Percentiles rank a stretch among this genome's conserved stretches.
phyloP scores from a whole-genome alignment of 1,140 invertebrate species.

The Bombus waltoni region DNA sequence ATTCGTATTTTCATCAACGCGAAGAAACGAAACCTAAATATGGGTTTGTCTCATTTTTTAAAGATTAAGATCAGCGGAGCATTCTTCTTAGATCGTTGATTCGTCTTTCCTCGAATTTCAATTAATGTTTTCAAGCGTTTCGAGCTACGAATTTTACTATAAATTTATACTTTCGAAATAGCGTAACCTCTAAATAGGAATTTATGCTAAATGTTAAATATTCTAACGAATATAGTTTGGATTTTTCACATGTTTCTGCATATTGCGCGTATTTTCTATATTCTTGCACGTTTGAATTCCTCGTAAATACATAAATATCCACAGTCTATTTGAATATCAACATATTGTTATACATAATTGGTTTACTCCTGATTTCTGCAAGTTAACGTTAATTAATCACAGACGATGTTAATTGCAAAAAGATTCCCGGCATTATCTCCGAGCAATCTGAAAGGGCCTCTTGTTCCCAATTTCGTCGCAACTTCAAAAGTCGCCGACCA shows the following conservation, averaged over 20 bases:
- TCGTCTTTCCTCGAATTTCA: too few species aligned
- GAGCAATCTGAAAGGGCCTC: neutral
- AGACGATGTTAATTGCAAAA: neutral
- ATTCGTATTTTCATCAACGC: too few species aligned
- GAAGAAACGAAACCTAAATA: too few species aligned
- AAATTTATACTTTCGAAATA: too few species aligned
- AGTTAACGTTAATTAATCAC: neutral
- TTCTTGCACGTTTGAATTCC: too few species aligned
- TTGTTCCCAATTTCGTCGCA: constrained; percentile 23
- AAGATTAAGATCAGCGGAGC: too few species aligned
- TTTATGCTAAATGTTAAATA: neutral
- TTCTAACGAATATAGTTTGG: neutral
- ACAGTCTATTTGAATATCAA: neutral
- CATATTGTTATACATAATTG: neutral
- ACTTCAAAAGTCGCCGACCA: constrained; percentile 28
- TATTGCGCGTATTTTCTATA: accelerated
- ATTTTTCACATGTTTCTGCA: neutral
- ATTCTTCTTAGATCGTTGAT: too few species aligned
- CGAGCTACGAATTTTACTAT: too few species aligned
- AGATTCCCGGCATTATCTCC: neutral
- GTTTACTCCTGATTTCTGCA: neutral
- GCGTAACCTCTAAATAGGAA: neutral
- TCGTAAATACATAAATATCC: too few species aligned
- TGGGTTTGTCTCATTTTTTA: too few species aligned
- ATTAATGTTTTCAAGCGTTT: too few species aligned